A percentile compares a stretch with the other conserved stretches of the same genome.
These are phyloP conservation scores for Sitta europaea DNA, from an alignment of 2,113 vertebrate genomes.

Conservation along the genomic window DNA sequence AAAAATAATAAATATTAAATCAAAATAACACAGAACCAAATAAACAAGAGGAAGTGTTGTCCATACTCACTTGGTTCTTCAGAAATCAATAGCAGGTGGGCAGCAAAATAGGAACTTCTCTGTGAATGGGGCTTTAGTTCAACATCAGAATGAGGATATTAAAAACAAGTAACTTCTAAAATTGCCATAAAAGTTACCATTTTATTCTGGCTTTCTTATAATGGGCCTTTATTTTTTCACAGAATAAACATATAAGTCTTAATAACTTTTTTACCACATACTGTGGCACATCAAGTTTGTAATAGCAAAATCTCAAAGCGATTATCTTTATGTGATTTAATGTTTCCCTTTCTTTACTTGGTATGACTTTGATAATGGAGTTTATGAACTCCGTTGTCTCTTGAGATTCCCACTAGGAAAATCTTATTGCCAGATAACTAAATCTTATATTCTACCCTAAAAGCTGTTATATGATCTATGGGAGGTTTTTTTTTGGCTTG, in stretches of 20 bases:
- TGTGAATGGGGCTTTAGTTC: background rate
- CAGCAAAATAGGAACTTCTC: background rate
- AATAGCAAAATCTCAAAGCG: background rate
- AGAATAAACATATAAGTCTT: background rate
- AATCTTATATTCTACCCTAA: background rate
- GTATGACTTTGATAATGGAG: background rate
- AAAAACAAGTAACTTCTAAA: background rate
- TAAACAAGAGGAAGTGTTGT: background rate
- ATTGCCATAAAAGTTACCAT: background rate
- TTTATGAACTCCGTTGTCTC: background rate
- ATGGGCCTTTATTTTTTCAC: background rate
- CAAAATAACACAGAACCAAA: background rate
- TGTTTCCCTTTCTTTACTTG: background rate
- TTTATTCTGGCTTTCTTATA: background rate
- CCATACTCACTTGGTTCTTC: background rate
- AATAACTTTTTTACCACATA: background rate
- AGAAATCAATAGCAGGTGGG: background rate
- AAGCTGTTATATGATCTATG: background rate
- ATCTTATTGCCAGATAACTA: background rate
- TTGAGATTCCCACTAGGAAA: background rate
- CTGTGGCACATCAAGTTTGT: background rate
- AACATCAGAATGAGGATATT: background rate
- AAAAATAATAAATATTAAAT: background rate
- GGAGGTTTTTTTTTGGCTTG: too few species aligned
- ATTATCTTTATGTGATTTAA: background rate